These are phyloP conservation scores for Polyploca ridens DNA, from an alignment of 2,888 invertebrate genomes.

Conservation along the genomic window DNA sequence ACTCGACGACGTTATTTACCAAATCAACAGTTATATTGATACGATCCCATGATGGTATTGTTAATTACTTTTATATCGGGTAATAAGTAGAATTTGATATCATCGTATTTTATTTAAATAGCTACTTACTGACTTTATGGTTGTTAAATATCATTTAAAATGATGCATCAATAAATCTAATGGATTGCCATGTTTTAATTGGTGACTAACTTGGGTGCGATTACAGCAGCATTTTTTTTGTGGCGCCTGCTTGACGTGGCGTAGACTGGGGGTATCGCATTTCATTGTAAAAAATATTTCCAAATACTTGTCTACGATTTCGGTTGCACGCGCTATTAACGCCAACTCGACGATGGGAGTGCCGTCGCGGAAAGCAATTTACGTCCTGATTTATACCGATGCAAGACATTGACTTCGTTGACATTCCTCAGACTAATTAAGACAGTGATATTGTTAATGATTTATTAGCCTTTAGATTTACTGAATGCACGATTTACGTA, in stretches of 20 bases:
- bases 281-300: constrained; percentile 71
- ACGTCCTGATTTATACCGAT: constrained; percentile 76
- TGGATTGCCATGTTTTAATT: constrained; percentile 59
- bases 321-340: constrained; percentile 83
- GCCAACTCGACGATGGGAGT: constrained; percentile 77
- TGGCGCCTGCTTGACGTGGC: constrained; percentile 61
- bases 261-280: constrained; percentile 59
- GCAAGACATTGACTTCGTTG: constrained; percentile 67
- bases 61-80: constrained; percentile 63
- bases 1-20: constrained; percentile 64
- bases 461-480: constrained; percentile 53
- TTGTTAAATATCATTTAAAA: constrained; percentile 54
- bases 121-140: constrained; percentile 49
- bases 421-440: constrained; percentile 77
- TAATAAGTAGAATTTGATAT: constrained; percentile 51
- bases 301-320: constrained; percentile 74
- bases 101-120: constrained; percentile 51
- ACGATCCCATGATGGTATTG: constrained; percentile 63
- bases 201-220: constrained; percentile 53
- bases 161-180: constrained; percentile 46
- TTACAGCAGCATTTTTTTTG: constrained; percentile 57
- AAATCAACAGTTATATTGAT: constrained; percentile 60
- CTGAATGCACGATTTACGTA: constrained; percentile 31
- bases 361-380: constrained; percentile 81
- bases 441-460: constrained; percentile 68